Evolutionary conservation across 2,797 vertebrate species (phyloP).

Genomic region (Pangasius mekongensis): DNA sequence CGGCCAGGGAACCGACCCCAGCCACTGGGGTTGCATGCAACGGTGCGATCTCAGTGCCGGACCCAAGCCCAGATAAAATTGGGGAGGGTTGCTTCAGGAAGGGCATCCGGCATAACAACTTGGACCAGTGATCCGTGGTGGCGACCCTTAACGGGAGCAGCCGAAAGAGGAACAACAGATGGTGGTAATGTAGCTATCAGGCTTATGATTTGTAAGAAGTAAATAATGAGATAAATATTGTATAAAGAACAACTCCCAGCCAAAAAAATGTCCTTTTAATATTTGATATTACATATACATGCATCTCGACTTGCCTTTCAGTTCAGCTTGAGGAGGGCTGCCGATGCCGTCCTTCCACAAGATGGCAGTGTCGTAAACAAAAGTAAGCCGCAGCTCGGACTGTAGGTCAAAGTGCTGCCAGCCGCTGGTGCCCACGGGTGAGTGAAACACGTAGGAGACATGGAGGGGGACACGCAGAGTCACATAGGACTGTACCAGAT

Average conservation of each 20-base stretch:
- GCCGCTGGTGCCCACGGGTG: constrained; percentile 83
- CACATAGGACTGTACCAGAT: constrained; percentile 93
- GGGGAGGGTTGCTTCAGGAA: too few species aligned
- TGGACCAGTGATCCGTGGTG: too few species aligned
- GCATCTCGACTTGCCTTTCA: constrained; percentile 78
- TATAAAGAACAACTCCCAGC: not conserved
- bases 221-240: not conserved
- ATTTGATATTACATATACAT: not conserved
- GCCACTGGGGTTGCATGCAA: too few species aligned
- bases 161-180: not conserved
- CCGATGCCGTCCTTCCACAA: constrained; percentile 91
- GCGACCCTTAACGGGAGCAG: too few species aligned
- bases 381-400: constrained; percentile 90
- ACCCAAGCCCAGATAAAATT: too few species aligned
- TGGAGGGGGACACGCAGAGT: constrained; percentile 90
- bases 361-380: constrained; percentile 96
- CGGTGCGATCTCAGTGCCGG: too few species aligned
- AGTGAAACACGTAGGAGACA: constrained; percentile 93
- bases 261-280: not conserved
- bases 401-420: constrained; percentile 96
- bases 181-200: not conserved
- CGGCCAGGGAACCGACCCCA: too few species aligned
- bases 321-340: constrained; percentile 88
- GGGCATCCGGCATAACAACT: too few species aligned
- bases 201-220: not conserved